Percentiles rank a stretch among this genome's conserved stretches.
Conservation (phyloP, 2,113 vertebrate species). For the Otus sunia region DNA sequence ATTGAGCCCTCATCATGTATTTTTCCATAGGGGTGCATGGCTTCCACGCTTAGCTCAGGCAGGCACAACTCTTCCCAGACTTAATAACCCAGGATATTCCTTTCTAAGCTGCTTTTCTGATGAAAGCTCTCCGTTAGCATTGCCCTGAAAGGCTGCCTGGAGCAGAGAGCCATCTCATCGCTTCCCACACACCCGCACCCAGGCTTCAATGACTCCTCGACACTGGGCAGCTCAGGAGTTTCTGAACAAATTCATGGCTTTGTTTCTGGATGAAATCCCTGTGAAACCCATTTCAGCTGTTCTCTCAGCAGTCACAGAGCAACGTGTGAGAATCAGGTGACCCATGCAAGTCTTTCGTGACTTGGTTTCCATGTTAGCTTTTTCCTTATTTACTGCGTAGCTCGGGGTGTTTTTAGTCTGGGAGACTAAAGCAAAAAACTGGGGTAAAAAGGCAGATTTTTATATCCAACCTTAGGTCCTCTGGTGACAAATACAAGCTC, state of each 20-base stretch:
- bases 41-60: not conserved
- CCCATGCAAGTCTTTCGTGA: not conserved
- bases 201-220: not conserved
- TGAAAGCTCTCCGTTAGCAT: not conserved
- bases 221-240: not conserved
- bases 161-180: not conserved
- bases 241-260: not conserved
- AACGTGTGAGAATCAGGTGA: not conserved
- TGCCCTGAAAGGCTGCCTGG: not conserved
- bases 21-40: not conserved
- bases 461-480: not conserved
- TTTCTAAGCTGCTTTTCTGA: not conserved
- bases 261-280: not conserved
- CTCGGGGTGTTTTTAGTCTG: not conserved
- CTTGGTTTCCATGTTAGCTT: not conserved
- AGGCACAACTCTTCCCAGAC: not conserved
- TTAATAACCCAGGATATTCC: not conserved
- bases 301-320: not conserved
- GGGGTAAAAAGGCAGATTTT: not conserved
- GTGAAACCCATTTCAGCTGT: not conserved
- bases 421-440: not conserved
- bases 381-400: not conserved
- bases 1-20: not conserved
- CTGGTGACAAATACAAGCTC: not conserved
- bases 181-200: accelerated